phyloP scores from a whole-genome alignment of 92 coral and sea anemone species.

The Umimayanthus chanpuru region DNA sequence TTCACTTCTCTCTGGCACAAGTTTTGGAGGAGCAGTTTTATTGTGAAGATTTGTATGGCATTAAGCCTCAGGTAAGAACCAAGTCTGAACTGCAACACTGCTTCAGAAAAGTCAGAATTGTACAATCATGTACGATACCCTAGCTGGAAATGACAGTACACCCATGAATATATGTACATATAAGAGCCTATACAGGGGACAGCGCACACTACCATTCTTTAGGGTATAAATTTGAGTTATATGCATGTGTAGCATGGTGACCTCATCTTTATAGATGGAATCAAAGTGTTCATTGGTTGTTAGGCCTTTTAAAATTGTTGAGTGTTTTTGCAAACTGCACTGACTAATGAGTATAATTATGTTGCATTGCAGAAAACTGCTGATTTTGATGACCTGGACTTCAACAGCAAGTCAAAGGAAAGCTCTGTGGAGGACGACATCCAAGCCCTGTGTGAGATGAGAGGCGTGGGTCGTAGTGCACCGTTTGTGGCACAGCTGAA shows the following conservation, averaged over 20 bases:
- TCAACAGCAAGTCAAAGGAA: constrained; percentile 84
- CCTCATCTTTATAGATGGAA: too few species aligned
- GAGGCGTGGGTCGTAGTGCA: constrained; percentile 88
- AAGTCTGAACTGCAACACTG: background rate
- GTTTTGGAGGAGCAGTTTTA: constrained; percentile 89
- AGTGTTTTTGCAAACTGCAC: background rate
- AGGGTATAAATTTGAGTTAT: too few species aligned
- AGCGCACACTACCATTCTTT: too few species aligned
- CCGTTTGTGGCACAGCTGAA: constrained; percentile 86
- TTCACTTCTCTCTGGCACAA: constrained; percentile 89
- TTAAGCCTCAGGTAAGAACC: constrained; percentile 72
- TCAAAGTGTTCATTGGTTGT: too few species aligned
- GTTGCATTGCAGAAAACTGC: constrained; percentile 61
- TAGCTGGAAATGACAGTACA: too few species aligned
- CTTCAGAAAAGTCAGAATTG: background rate
- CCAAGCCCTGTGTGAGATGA: constrained; percentile 93
- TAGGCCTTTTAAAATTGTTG: too few species aligned
- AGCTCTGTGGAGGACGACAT: constrained; percentile 96
- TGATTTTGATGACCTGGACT: constrained; percentile 80
- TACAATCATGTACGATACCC: too few species aligned
- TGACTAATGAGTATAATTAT: background rate
- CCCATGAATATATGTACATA: too few species aligned
- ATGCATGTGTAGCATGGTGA: too few species aligned
- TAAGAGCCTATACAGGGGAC: too few species aligned
- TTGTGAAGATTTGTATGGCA: constrained; percentile 89